Evolutionary conservation across 1,140 invertebrate genomes (phyloP), one percentile per base, ranked within the genome.

Genomic region (Tribolium madens): DNA sequence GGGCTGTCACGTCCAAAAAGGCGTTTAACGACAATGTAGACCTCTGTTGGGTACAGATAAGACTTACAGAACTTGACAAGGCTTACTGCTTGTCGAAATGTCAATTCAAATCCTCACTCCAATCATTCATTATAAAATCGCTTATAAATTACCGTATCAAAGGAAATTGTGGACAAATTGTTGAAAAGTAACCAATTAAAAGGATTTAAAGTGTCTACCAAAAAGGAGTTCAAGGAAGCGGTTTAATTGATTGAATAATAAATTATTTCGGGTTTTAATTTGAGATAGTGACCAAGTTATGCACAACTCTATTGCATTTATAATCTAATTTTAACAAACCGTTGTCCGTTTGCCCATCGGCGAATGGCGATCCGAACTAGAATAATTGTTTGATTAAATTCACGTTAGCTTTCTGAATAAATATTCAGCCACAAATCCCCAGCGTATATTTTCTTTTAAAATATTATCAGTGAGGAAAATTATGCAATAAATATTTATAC

Each of bases 1-100:
- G 64, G 68, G 50, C 64, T 76, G 75, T 76, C 75, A 76, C 48
- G 50, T 72, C 64, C 60, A 76, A 76, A 76, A 76, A 71, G 75
- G 75, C 69, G 57, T 75, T 50, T 75, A 75, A 75, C 74, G 75
- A 76, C 75, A 64, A 26, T 46, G 53, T 76, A 76, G 75, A 76
- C 75, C 75, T 71, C 75, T 76, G 75, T 72, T 52, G 52, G 33
- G 47, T 72, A 42, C 64, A 71, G 75, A 76, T 76, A 76, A 76
- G 75, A 76, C 64, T 71, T 71, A 76, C 68, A 72, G 36, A 76
- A 76, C 75, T 76, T 76, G 75, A 76, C 64, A 71, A 46, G 75
- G 69, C 75, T 72, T 76, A 72, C 68, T 14, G 36, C 64, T 60
- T 75, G 75, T 71, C 64, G 75, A 76, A 76, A 70, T 76, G 75